Evolutionary conservation across 2,797 vertebrate genomes (phyloP).

Genomic region (Mycteria americana): DNA sequence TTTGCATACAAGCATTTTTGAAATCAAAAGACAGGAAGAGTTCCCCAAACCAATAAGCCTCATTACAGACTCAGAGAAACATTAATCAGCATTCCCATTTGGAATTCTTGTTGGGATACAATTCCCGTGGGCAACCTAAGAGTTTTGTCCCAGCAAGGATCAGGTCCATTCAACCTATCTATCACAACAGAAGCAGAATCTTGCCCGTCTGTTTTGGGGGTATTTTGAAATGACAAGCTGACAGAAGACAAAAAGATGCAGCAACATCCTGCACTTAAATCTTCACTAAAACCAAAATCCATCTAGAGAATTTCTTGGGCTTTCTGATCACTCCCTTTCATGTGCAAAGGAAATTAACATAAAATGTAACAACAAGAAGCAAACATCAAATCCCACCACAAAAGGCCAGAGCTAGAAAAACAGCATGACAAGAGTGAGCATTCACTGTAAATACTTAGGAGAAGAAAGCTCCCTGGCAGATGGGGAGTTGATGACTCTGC

Average conservation of each 20-base stretch:
- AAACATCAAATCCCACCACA: not conserved
- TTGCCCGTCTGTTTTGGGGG: not conserved
- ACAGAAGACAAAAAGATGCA: not conserved
- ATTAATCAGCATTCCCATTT: not conserved
- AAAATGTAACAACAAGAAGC: not conserved
- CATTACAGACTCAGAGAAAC: not conserved
- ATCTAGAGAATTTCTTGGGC: not conserved
- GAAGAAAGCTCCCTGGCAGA: not conserved
- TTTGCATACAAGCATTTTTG: not conserved
- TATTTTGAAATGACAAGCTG: not conserved
- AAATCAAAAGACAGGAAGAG: not conserved
- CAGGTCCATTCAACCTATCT: not conserved
- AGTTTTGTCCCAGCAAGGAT: not conserved
- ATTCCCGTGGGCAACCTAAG: not conserved
- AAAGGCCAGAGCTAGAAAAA: not conserved
- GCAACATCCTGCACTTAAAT: not conserved
- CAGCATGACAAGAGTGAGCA: not conserved
- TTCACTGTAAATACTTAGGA: not conserved
- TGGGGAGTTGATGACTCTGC: not conserved
- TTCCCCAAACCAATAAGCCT: not conserved
- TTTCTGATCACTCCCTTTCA: not conserved
- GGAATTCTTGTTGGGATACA: not conserved
- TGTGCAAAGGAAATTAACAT: not conserved
- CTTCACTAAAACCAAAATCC: not conserved
- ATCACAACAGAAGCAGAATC: not conserved